Evolutionary conservation across 2,888 invertebrate genomes (phyloP), one percentile per base, ranked within the genome.

Genomic region (Diloba caeruleocephala): DNA sequence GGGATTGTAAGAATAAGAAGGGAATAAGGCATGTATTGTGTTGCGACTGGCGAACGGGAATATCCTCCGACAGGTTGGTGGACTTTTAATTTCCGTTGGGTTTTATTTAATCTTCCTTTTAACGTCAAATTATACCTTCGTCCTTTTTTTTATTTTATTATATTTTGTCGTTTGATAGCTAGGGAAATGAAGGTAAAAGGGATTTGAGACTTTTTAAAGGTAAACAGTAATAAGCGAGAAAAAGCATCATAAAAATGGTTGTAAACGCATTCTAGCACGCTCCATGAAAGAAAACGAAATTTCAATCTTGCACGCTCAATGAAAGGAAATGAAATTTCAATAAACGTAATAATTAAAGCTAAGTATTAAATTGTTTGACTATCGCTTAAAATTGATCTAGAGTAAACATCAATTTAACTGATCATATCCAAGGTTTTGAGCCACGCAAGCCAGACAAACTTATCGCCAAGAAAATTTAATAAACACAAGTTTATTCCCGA

Each of bases 21-120:
- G 66, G 63, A 58, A 63, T 67, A 71, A 61, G 77, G 76, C 74
- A 71, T 73, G 74, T 63, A 71, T 72, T 72, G 74, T 72, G 55
- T 56, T 48, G 58, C 38, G 43, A 48, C 65, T 56, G 50, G 58
- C 38, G 43, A 48, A 67, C 64, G 67, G 67, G 65, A 68, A 59
- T 54, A 52, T 33, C 12, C 19, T 29, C 64, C 66, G 76, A 74
- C 79, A 79, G 79, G 79, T 79, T 79, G 79, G 39, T 39, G 59
- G 65, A 55, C 74, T 65, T 73, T 60, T 71, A 71, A 73, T 72
- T 71, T 73, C 74, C 68, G 68, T 57, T 65, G 71, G 65, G 53
- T 71, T 62, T 73, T 65, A 70, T 67, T 59, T 62, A 65, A 72
- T 73, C 71, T 73, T 51, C 32, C 49, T 36, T 62, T 53, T 43